Conservation (phyloP, 2,797 vertebrate genomes). For the Kryptolebias ocellatus region DNA sequence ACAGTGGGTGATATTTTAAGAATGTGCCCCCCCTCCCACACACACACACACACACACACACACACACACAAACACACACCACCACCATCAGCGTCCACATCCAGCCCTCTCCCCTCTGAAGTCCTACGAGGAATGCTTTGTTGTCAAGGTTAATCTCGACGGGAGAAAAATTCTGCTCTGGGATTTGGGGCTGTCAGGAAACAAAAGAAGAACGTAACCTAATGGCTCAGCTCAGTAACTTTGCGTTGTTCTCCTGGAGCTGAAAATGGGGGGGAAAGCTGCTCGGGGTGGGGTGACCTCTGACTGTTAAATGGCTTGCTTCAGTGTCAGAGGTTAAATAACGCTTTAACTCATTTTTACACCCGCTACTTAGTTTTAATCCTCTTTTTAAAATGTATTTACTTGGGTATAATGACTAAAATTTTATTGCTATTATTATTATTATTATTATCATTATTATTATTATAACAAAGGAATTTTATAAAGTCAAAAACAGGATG, state of each 20-base stretch:
- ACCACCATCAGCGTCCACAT: conserved; percentile 26
- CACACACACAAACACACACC: conserved; percentile 20
- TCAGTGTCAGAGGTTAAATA: conserved; percentile 84
- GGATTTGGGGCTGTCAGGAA: conserved; percentile 65
- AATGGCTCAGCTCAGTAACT: conserved; percentile 68
- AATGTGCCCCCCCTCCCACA: conserved; percentile 25
- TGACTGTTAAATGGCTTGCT: conserved; percentile 81
- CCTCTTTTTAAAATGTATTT: conserved; percentile 20
- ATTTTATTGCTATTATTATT: no score
- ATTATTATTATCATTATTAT: no score
- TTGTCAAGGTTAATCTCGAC: conserved; percentile 70
- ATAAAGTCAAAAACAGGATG: no score
- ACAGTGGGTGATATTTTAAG: conserved; percentile 68
- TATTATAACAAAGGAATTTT: no score
- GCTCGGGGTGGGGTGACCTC: conserved; percentile 68
- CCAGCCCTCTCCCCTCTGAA: conserved; percentile 57
- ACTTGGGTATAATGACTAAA: not conserved
- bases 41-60: conserved; percentile 13
- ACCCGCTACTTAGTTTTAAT: conserved; percentile 69
- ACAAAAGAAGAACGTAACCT: conserved; percentile 64
- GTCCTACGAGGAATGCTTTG: conserved; percentile 67
- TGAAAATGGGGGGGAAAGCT: conserved; percentile 33
- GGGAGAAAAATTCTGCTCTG: conserved; percentile 40
- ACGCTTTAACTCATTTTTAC: conserved; percentile 80
- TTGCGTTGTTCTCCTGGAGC: conserved; percentile 37